These are phyloP conservation scores for Motacilla alba DNA, from an alignment of 2,113 vertebrate species.

Conservation along the genomic window DNA sequence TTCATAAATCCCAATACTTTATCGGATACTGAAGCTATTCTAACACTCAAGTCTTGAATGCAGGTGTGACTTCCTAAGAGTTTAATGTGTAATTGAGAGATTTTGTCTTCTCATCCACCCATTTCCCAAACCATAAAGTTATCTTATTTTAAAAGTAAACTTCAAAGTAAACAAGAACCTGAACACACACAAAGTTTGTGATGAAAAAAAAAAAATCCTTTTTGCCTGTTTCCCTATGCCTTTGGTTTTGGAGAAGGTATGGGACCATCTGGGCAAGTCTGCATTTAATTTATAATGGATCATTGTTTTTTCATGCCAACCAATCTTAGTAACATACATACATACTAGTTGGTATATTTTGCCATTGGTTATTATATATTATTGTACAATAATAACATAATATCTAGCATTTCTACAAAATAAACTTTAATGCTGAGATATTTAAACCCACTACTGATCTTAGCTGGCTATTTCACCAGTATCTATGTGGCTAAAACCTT, in stretches of 20 bases:
- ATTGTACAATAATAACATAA: background rate
- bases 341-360: background rate
- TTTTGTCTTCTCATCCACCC: background rate
- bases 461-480: background rate
- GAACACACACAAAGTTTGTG: background rate
- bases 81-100: background rate
- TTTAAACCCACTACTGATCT: background rate
- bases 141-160: background rate
- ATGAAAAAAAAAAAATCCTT: background rate
- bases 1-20: background rate
- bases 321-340: background rate
- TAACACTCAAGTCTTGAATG: background rate
- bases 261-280: background rate
- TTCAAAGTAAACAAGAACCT: background rate
- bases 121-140: background rate
- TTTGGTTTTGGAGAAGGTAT: background rate
- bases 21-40: background rate
- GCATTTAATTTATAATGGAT: background rate
- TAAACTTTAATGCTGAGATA: background rate
- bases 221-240: accelerated
- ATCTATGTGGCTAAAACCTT: background rate
- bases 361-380: background rate
- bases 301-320: background rate
- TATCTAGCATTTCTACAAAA: background rate
- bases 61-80: background rate